Percentiles rank a stretch among this genome's conserved stretches.
Evolutionary conservation across 2,888 invertebrate genomes (phyloP).

Genomic region (Yponomeuta cagnagella): DNA sequence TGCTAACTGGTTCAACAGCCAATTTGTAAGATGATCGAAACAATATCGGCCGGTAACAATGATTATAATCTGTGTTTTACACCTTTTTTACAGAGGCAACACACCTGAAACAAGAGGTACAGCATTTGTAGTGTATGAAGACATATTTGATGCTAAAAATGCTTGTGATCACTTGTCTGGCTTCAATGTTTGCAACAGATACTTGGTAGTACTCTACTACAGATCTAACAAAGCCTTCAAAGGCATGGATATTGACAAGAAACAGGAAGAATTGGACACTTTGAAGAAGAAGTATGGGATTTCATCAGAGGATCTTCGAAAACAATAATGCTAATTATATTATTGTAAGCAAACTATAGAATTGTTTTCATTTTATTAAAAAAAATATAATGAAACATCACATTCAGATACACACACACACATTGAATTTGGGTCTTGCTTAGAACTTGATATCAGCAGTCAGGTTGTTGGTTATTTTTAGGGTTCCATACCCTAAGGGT

Average conservation of each 20-base stretch:
- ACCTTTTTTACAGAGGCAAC: slow-evolving; percentile 84
- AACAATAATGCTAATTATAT: slow-evolving; percentile 35
- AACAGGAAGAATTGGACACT: slow-evolving; percentile 95
- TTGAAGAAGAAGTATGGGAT: slow-evolving; percentile 96
- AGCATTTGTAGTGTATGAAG: slow-evolving; percentile 99
- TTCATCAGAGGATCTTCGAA: slow-evolving; percentile 70
- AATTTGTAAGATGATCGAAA: too few relatives aligned
- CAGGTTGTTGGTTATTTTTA: too few relatives aligned
- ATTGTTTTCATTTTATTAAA: too few relatives aligned
- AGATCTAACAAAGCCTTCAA: slow-evolving; percentile 98
- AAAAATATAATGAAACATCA: too few relatives aligned
- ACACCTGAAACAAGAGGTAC: slow-evolving; percentile 98
- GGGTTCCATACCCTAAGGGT: too few relatives aligned
- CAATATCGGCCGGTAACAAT: too few relatives aligned
- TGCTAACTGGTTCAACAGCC: too few relatives aligned
- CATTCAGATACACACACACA: too few relatives aligned
- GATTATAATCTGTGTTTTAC: too few relatives aligned
- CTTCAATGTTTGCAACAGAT: slow-evolving; percentile 99
- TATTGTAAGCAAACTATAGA: too few relatives aligned
- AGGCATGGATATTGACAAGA: slow-evolving; percentile 95
- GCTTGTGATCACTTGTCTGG: slow-evolving; percentile 99
- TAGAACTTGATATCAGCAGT: too few relatives aligned
- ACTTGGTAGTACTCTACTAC: slow-evolving; percentile 98
- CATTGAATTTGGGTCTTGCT: too few relatives aligned
- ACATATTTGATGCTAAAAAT: slow-evolving; percentile 99